Conservation (phyloP, 2,113 vertebrate species). For the Ammodytes marinus region DNA sequence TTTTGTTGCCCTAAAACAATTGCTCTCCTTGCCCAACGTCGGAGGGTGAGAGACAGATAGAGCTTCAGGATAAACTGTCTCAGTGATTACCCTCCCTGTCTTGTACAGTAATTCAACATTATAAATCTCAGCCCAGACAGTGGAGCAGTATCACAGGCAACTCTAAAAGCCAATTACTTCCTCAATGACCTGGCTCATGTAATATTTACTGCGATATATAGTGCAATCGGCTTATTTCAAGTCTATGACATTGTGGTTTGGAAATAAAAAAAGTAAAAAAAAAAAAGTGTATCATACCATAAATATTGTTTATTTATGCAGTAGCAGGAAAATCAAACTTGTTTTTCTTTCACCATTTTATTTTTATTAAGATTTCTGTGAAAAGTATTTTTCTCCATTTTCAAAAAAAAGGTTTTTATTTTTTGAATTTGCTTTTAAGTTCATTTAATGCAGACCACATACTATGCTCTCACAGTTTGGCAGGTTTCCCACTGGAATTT, state of each 20-base stretch:
- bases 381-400: slow-evolving; percentile 6
- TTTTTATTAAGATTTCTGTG: neutral
- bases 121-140: slow-evolving; percentile 73
- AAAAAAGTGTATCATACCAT: too few relatives aligned
- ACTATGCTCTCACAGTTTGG: slow-evolving; percentile 17
- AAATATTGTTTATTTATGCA: neutral
- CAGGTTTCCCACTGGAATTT: slow-evolving; percentile 39
- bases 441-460: slow-evolving; percentile 20
- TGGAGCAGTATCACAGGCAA: slow-evolving; percentile 64
- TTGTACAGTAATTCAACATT: slow-evolving; percentile 79
- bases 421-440: slow-evolving; percentile 31
- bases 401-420: neutral
- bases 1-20: slow-evolving; percentile 60
- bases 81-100: slow-evolving; percentile 74
- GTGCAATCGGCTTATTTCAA: slow-evolving; percentile 49
- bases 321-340: slow-evolving; percentile 1
- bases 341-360: neutral
- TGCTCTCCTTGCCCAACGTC: slow-evolving; percentile 41
- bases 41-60: slow-evolving; percentile 68
- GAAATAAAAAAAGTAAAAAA: slow-evolving; percentile 53
- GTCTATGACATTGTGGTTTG: slow-evolving; percentile 51
- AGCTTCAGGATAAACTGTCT: slow-evolving; percentile 71
- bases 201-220: slow-evolving; percentile 74
- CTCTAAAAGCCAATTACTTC: slow-evolving; percentile 80
- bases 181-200: slow-evolving; percentile 75